Conservation (phyloP, 2,113 vertebrate genomes). For the Sigmodon hispidus region DNA sequence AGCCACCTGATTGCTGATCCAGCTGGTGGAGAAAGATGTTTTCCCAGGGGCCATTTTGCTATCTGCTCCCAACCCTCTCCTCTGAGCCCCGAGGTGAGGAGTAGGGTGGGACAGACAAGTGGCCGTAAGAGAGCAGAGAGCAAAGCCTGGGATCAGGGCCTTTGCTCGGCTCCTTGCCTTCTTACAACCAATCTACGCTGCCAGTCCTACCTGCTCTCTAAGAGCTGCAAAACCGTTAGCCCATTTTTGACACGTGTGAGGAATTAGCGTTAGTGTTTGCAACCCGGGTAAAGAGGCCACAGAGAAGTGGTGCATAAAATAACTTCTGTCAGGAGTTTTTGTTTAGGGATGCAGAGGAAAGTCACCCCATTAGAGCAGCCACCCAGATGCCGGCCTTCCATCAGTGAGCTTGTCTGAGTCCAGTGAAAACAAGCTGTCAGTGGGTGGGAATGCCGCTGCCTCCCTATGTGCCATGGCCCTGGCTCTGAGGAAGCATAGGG, state of each 20-base stretch:
- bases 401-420: neutral
- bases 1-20: neutral
- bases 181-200: accelerated
- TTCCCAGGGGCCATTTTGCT: neutral
- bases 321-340: neutral
- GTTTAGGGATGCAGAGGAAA: neutral
- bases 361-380: neutral
- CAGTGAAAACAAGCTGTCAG: neutral
- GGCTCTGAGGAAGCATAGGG: neutral
- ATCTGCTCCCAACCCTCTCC: neutral
- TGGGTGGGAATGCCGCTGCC: neutral
- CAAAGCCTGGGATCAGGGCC: too few species aligned
- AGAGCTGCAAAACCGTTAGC: too few species aligned
- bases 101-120: neutral
- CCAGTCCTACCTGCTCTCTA: neutral
- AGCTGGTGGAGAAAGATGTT: neutral
- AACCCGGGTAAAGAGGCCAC: neutral
- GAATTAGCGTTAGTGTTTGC: neutral
- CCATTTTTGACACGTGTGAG: neutral
- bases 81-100: accelerated
- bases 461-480: neutral
- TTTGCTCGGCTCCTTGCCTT: neutral
- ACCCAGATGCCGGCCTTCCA: neutral
- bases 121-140: neutral
- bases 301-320: neutral